Base-by-base conservation (phyloP, 1,140 invertebrate species). In the Chionoecetes opilio region DNA sequence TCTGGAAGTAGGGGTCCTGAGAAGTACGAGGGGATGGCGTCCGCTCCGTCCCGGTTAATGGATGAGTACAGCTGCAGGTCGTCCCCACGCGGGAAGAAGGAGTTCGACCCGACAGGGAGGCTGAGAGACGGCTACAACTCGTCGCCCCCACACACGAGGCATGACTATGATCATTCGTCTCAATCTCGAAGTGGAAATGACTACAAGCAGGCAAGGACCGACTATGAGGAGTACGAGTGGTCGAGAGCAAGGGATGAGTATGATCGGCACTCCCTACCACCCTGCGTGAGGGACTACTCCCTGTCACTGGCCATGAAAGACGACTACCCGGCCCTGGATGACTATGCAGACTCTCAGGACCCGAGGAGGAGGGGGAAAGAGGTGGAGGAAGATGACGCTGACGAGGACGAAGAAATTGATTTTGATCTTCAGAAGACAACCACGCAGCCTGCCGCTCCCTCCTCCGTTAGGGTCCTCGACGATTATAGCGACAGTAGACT, bases 61-160 rank as follows among this genome's bases (percentile, higher is more conserved):
- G 94, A 94, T 31, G 94, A 94, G 38, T 94, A 94, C 38, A 90
- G 91, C 37, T n/a, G n/a, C n/a, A 75, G 41, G 26, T 32, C 84
- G 5, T 82, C 75, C 31, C n/a, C 90, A 11, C 46, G 90, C 86
- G 82, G 75, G 35, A 90, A 75, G 35, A 88, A 94, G 21, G 93
- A 94, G 2, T 94, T 91, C 75, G 93, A 94, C 35, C 63, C 63
- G 17, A 9, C 87, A 41, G 32, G 32, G 31, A 46, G 87, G 63
- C 26, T 84, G 31, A 38, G 75, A 46, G 94, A 95, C n/a, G 94
- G 88, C 5, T 95, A 92, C 41, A 84, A 95, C 82, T 53, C 89
- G 82, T 38, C 82, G 26, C 87, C 87, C 26, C 6, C 82, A 21
- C 35, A 82, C 46, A 41, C 84, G 34, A 88, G 90, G 37, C 41